Evolutionary conservation across 2,888 invertebrate species (phyloP).

Genomic region (Amiota minor): DNA sequence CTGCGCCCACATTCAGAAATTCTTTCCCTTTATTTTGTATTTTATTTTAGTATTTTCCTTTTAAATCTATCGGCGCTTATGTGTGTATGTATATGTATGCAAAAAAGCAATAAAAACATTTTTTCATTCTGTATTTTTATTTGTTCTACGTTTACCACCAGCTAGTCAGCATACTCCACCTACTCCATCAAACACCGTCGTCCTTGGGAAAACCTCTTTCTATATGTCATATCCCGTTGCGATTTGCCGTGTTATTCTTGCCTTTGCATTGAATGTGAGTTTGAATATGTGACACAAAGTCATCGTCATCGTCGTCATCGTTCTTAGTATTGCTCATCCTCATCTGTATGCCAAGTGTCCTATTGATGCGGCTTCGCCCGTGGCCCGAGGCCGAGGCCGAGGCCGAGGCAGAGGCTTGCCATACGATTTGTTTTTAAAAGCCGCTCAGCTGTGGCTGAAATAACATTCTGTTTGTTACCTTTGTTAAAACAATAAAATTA

Average conservation of each 20-base stretch:
- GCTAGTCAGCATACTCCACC: background rate
- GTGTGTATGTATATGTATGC: conserved; percentile 50
- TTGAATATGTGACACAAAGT: background rate
- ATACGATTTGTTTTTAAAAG: conserved; percentile 65
- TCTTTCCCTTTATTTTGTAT: background rate
- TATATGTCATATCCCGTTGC: background rate
- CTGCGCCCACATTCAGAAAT: background rate
- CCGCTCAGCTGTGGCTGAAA: conserved; percentile 67
- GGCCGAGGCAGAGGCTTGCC: conserved; percentile 43
- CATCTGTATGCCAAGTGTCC: conserved; percentile 1
- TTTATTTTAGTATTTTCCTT: too few species aligned
- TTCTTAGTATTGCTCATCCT: conserved; percentile 18
- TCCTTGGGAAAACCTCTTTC: conserved; percentile 5
- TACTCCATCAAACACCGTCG: background rate
- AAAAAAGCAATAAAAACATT: conserved; percentile 63
- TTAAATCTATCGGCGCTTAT: background rate
- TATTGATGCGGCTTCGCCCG: background rate
- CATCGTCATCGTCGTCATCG: conserved; percentile 4
- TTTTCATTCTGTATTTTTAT: conserved; percentile 67
- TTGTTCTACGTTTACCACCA: conserved; percentile 52
- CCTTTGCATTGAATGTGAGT: background rate
- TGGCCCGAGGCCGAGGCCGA: conserved; percentile 37
- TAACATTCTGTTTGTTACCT: conserved; percentile 67
- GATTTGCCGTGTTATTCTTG: conserved; percentile 2
- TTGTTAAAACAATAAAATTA: conserved; percentile 71